A percentile compares a stretch with the other conserved stretches of the same genome.
Evolutionary conservation across 2,888 invertebrate species (phyloP).

Genomic region (Adela reaumurella): DNA sequence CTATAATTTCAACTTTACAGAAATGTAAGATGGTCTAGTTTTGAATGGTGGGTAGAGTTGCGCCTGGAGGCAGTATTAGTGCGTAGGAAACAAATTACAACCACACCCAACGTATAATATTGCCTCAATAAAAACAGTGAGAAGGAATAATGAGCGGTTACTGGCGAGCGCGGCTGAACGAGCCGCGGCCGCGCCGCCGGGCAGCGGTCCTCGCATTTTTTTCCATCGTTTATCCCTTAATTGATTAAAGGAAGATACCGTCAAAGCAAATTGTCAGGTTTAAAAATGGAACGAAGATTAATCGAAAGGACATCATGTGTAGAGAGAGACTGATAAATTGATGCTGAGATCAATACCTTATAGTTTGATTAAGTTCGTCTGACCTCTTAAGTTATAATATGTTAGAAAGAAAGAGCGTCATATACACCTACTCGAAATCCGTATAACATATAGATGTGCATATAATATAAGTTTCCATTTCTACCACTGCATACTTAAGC

Average conservation of each 20-base stretch:
- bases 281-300: background rate
- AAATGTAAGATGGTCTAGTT: no score
- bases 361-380: no score
- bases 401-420: no score
- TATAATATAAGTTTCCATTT: no score
- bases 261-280: conserved; percentile 19
- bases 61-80: background rate
- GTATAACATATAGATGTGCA: no score
- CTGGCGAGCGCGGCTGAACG: conserved; percentile 50
- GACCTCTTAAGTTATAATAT: no score
- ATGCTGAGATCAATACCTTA: no score
- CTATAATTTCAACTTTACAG: no score
- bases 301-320: no score
- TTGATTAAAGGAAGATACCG: conserved; percentile 40
- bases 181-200: conserved; percentile 13
- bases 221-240: conserved; percentile 41
- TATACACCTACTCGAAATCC: no score
- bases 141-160: conserved; percentile 57
- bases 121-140: conserved; percentile 56
- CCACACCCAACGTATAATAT: conserved; percentile 57
- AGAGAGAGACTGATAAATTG: background rate
- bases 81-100: conserved; percentile 53
- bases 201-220: conserved; percentile 23
- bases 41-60: no score
- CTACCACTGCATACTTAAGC: no score